A percentile compares a stretch with the other conserved stretches of the same genome.
Conservation (phyloP, 1,140 invertebrate species). For the Ridgeia piscesae region DNA sequence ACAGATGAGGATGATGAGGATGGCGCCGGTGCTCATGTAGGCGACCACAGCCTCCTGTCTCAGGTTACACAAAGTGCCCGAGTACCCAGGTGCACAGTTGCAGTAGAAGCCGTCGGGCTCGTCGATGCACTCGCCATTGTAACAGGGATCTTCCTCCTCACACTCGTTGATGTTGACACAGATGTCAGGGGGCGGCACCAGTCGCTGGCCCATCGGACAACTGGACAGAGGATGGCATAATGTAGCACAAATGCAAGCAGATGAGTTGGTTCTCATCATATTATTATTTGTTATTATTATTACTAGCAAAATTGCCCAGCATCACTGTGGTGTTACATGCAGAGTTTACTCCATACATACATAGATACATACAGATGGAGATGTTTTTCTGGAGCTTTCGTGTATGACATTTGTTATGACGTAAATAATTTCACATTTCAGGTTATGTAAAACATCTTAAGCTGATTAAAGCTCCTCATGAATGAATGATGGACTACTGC, state of each 20-base stretch:
- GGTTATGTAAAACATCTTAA: too few relatives aligned
- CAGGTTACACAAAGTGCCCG: constrained; percentile 86
- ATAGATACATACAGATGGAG: too few relatives aligned
- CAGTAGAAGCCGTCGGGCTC: constrained; percentile 75
- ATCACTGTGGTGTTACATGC: background rate
- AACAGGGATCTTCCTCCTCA: constrained; percentile 47
- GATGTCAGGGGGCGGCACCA: constrained; percentile 12
- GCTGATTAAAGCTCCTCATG: too few relatives aligned
- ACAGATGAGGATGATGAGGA: constrained; percentile 52
- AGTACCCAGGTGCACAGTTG: constrained; percentile 84
- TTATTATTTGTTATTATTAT: background rate
- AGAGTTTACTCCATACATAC: background rate
- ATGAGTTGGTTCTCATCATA: too few relatives aligned
- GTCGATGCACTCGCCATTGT: constrained; percentile 60
- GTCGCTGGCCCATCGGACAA: constrained; percentile 38
- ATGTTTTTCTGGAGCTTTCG: too few relatives aligned
- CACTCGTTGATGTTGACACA: constrained; percentile 37
- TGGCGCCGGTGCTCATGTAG: constrained; percentile 46
- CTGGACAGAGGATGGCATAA: constrained; percentile 25
- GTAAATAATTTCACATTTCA: too few relatives aligned
- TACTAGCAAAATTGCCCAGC: background rate
- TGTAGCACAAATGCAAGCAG: background rate
- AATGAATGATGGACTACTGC: too few relatives aligned
- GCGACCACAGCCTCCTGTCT: constrained; percentile 34
- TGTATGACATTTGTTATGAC: too few relatives aligned